Percentiles rank a stretch among this genome's conserved stretches.
Evolutionary conservation across 2,113 vertebrate genomes (phyloP).

Genomic region (Odobenus rosmarus): DNA sequence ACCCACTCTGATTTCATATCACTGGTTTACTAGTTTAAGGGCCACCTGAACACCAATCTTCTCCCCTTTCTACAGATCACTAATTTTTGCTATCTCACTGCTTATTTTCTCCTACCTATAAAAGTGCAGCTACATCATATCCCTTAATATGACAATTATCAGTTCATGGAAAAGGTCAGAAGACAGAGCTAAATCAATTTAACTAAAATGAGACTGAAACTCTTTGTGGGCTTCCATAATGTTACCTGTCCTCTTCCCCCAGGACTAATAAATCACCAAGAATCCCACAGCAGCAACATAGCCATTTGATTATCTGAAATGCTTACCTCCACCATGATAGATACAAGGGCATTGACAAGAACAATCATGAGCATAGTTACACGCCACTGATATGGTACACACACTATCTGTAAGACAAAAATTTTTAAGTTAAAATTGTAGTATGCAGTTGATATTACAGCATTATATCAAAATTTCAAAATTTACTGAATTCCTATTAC

Average conservation of each 20-base stretch:
- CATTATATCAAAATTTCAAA: neutral
- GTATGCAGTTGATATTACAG: neutral
- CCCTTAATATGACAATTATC: neutral
- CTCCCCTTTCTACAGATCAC: neutral
- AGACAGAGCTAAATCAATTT: neutral
- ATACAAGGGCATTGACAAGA: conserved; percentile 89
- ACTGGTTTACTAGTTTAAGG: neutral
- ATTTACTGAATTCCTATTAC: neutral
- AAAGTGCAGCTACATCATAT: neutral
- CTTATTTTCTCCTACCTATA: neutral
- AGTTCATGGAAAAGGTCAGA: neutral
- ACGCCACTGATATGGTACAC: conserved; percentile 94
- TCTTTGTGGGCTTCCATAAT: neutral
- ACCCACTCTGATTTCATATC: neutral
- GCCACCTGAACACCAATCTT: neutral
- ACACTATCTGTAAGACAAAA: conserved; percentile 91
- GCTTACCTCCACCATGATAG: conserved; percentile 94
- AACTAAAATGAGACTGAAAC: neutral
- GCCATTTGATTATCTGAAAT: neutral
- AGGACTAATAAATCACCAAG: neutral
- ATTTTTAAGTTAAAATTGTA: conserved; percentile 53
- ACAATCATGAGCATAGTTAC: conserved; percentile 90
- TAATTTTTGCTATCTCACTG: neutral
- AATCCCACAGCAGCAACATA: neutral
- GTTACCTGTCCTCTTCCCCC: neutral